A percentile compares a stretch with the other conserved stretches of the same genome.
Evolutionary conservation across 2,797 vertebrate species (phyloP).

Genomic region (Pteronotus mesoamericanus): DNA sequence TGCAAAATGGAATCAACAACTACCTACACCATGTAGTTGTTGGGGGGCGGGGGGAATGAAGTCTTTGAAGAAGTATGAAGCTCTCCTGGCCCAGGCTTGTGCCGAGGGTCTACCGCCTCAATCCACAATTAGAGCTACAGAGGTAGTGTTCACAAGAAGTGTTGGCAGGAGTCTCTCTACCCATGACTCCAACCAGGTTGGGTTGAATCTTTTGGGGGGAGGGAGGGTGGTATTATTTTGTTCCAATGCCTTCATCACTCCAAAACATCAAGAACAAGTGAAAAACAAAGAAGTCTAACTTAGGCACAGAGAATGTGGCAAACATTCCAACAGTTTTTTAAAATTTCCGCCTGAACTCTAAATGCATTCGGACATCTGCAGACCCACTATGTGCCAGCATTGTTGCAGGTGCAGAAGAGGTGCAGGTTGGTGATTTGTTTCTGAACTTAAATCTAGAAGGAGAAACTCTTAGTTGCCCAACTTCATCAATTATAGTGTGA

Average conservation of each 20-base stretch:
- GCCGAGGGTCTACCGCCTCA: accelerated
- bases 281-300: neutral
- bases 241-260: neutral
- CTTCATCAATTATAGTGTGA: neutral
- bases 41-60: neutral
- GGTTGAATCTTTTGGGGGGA: neutral
- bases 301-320: neutral
- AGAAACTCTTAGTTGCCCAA: neutral
- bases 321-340: neutral
- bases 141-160: accelerated
- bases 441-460: neutral
- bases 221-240: neutral
- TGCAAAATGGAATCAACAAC: neutral
- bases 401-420: neutral
- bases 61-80: accelerated
- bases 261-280: neutral
- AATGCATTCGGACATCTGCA: neutral
- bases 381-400: neutral
- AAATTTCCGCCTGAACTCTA: neutral
- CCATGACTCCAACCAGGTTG: neutral
- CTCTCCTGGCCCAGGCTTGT: neutral
- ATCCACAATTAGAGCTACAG: accelerated
- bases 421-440: neutral
- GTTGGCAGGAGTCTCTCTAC: neutral
- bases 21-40: accelerated